Evolutionary conservation across 2,888 invertebrate genomes (phyloP).

Genomic region (Taenaris catops): DNA sequence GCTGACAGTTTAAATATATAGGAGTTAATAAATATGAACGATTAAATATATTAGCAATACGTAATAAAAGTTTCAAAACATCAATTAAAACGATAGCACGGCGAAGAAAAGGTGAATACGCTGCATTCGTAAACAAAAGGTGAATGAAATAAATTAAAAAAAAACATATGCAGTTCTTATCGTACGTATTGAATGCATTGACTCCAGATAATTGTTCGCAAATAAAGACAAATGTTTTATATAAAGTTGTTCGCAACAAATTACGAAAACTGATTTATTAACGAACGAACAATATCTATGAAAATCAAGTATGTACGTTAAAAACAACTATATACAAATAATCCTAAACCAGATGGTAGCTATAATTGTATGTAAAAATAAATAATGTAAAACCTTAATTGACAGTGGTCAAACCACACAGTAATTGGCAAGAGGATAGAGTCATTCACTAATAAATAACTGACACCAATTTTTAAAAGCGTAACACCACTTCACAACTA

Average conservation of each 20-base stretch:
- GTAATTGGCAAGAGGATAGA: conserved; percentile 14
- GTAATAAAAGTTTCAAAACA: conserved; percentile 31
- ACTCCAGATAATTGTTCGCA: neutral
- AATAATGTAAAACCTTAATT: conserved; percentile 8
- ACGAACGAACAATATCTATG: too few relatives aligned
- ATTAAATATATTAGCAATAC: conserved; percentile 37
- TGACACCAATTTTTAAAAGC: conserved; percentile 20
- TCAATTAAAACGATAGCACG: conserved; percentile 45
- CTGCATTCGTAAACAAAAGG: conserved; percentile 51
- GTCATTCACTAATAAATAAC: conserved; percentile 13
- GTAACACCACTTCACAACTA: conserved; percentile 33
- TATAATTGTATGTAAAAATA: conserved; percentile 2
- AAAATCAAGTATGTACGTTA: too few relatives aligned
- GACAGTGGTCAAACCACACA: conserved; percentile 12
- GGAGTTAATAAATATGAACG: conserved; percentile 33
- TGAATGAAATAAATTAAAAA: conserved; percentile 52
- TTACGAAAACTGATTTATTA: too few relatives aligned
- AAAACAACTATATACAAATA: too few relatives aligned
- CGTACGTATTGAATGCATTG: conserved; percentile 37
- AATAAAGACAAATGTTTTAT: too few relatives aligned
- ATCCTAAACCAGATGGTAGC: conserved; percentile 9
- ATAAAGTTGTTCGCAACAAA: too few relatives aligned
- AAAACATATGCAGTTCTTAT: conserved; percentile 38
- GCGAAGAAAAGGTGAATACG: conserved; percentile 26
- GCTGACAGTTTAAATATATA: conserved; percentile 9